These are phyloP conservation scores for Micrastur ruficollis DNA, from an alignment of 2,797 vertebrate species.

Conservation along the genomic window DNA sequence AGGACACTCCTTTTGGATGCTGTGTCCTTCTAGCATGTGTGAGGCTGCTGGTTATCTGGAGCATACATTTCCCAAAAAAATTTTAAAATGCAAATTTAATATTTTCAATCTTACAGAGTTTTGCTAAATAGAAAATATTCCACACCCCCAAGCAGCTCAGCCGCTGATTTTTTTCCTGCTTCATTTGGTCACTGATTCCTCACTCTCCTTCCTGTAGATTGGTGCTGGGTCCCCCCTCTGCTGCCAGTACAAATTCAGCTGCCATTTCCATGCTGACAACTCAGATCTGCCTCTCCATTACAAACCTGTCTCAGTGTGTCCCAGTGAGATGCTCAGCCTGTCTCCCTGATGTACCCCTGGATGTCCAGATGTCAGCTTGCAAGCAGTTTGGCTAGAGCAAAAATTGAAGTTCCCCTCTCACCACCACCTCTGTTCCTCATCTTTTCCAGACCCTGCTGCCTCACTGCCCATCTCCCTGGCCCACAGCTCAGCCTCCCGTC, in stretches of 20 bases:
- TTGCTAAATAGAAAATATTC: not conserved
- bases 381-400: not conserved
- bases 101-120: not conserved
- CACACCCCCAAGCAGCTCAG: not conserved
- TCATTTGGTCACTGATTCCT: not conserved
- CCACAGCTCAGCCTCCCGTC: not conserved
- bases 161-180: not conserved
- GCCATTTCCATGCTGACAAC: constrained; percentile 21
- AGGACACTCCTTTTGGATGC: not conserved
- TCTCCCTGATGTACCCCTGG: not conserved
- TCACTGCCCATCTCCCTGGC: not conserved
- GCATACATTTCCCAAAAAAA: not conserved
- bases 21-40: not conserved
- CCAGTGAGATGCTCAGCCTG: not conserved
- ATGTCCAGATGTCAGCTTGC: not conserved
- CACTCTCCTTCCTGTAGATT: not conserved
- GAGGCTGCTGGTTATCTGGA: not conserved
- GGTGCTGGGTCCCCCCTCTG: not conserved
- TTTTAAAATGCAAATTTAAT: not conserved
- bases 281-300: not conserved
- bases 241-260: constrained; percentile 12
- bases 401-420: not conserved
- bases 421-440: not conserved
- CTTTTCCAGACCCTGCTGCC: not conserved
- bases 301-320: not conserved